These are phyloP conservation scores for Turritopsis rubra DNA, from an alignment of 30 jellyfish, hydroid and myxozoan species.

Conservation along the genomic window DNA sequence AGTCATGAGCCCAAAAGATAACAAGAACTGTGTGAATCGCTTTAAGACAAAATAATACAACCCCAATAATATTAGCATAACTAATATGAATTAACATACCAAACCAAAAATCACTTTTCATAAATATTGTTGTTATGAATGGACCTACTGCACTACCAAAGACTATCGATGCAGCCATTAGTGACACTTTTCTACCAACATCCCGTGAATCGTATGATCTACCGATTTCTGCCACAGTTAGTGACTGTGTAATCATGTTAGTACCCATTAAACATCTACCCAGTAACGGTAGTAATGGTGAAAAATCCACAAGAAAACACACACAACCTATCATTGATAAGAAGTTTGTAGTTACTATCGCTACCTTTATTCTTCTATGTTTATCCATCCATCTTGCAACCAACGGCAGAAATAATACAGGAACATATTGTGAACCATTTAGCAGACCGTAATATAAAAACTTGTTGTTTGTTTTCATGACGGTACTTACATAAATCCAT, in stretches of 20 bases:
- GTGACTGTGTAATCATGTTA: not conserved
- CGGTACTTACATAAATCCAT: not conserved
- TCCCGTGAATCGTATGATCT: not conserved
- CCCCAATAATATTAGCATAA: not conserved
- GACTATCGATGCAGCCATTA: not conserved
- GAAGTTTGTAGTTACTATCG: not conserved
- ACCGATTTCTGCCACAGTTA: not conserved
- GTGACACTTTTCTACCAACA: not conserved
- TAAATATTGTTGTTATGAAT: not conserved
- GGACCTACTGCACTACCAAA: not conserved
- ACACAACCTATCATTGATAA: not conserved
- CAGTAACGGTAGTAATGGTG: not conserved
- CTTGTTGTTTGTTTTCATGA: not conserved
- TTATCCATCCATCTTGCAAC: not conserved
- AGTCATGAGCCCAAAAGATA: not conserved
- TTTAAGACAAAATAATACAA: not conserved
- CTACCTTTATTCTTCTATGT: not conserved
- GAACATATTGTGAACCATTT: not conserved
- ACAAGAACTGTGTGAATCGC: too few relatives aligned
- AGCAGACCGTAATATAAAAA: not conserved
- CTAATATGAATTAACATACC: not conserved
- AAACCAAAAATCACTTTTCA: not conserved
- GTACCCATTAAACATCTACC: not conserved
- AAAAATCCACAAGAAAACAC: not conserved
- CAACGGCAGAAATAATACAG: not conserved